Conservation (phyloP, 2,797 vertebrate species). For the Chelon labrosus region DNA sequence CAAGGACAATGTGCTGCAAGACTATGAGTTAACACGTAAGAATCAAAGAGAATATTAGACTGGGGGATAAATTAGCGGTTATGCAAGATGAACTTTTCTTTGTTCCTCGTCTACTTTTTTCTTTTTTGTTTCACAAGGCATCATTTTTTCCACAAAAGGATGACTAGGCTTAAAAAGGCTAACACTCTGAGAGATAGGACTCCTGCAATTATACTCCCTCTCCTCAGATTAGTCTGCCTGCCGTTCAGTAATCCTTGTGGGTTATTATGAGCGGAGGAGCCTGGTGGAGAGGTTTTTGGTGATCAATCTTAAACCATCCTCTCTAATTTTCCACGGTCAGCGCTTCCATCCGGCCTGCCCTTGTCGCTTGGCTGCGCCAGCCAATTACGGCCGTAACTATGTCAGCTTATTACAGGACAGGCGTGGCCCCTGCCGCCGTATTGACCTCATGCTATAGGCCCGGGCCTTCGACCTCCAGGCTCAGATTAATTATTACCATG, state of each 20-base stretch:
- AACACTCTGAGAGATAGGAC: conserved; percentile 62
- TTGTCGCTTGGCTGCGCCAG: conserved; percentile 80
- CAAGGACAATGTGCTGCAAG: conserved; percentile 24
- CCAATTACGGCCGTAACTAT: conserved; percentile 81
- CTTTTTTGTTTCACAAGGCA: conserved; percentile 12
- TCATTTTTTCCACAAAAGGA: conserved; percentile 65
- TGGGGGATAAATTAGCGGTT: conserved; percentile 51
- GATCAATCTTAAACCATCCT: conserved; percentile 85
- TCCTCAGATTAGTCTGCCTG: conserved; percentile 69
- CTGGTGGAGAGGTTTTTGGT: conserved; percentile 70
- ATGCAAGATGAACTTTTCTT: conserved; percentile 55
- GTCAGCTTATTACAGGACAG: conserved; percentile 81
- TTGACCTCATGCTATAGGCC: conserved; percentile 72
- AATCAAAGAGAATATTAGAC: conserved; percentile 48
- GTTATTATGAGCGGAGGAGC: conserved; percentile 69
- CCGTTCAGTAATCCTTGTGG: conserved; percentile 67
- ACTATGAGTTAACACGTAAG: conserved; percentile 27
- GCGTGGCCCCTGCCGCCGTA: conserved; percentile 58
- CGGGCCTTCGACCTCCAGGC: conserved; percentile 68
- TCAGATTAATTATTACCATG: conserved; percentile 72
- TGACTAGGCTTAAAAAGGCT: conserved; percentile 64
- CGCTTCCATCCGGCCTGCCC: conserved; percentile 80
- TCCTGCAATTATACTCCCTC: conserved; percentile 71
- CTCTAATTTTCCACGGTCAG: conserved; percentile 85
- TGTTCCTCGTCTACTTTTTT: conserved; percentile 31